These are phyloP conservation scores for Bombus soroeensis DNA, from an alignment of 1,140 invertebrate species.

Conservation along the genomic window DNA sequence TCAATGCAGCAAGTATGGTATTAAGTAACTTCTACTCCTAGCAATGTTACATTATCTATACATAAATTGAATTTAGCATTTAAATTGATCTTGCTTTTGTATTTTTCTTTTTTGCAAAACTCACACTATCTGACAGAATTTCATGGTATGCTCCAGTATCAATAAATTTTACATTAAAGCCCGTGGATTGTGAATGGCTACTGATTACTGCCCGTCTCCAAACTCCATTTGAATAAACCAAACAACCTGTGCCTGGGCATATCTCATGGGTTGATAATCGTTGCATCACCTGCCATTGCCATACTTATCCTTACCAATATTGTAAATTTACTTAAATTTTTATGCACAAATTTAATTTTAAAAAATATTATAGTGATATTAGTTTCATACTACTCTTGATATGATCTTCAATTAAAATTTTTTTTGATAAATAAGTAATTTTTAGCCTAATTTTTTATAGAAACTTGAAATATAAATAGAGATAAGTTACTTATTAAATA, in stretches of 20 bases:
- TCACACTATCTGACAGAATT: constrained; percentile 78
- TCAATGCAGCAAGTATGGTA: constrained; percentile 50
- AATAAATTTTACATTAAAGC: constrained; percentile 81
- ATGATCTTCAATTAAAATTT: neutral
- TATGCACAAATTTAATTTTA: constrained; percentile 9
- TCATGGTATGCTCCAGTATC: constrained; percentile 83
- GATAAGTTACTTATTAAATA: neutral
- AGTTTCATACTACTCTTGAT: neutral
- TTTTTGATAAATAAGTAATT: neutral
- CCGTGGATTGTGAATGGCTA: constrained; percentile 69
- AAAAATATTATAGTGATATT: neutral
- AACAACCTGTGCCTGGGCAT: constrained; percentile 78
- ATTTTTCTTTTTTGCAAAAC: constrained; percentile 61
- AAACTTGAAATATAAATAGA: neutral
- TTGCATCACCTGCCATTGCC: constrained; percentile 79
- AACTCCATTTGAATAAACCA: constrained; percentile 74
- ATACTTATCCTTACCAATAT: constrained; percentile 69
- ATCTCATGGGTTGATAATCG: constrained; percentile 75
- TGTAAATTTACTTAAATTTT: constrained; percentile 32
- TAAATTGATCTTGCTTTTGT: constrained; percentile 31
- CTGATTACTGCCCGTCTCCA: constrained; percentile 79
- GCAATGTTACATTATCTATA: constrained; percentile 20
- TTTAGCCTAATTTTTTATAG: neutral
- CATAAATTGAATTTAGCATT: constrained; percentile 26
- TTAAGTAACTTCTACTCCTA: constrained; percentile 46